Evolutionary conservation across 2,797 vertebrate species (phyloP), one percentile per base, ranked within the genome.

Genomic region (Vireo griseus): DNA sequence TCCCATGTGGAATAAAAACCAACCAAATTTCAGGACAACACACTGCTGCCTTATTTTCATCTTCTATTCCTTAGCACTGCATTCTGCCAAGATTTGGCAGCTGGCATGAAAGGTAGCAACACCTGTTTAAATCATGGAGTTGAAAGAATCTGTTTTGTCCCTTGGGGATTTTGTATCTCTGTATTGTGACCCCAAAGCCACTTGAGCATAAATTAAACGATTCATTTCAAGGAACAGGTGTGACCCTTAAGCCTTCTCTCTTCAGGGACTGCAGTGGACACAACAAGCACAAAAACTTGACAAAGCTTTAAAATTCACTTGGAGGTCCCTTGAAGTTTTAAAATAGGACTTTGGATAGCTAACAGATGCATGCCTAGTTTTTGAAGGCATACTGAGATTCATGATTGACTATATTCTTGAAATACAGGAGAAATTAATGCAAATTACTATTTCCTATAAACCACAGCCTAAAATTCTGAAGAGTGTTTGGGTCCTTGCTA

Each of bases 41-140:
- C 48, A n/a, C 10, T 61, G 9, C 10, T 47, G 13, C 44, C 31
- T 87, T 73, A 39, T 69, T 94, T 71, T 73, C 3, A 0, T 63
- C 44, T 85, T 69, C 68, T 78, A 4, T 94, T 94, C 79, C 79
- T 85, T 82, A 97, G 28, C 35, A 54, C 40, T 62, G 44, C n/a
- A 78, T 74, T 90, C 89, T 95, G 65, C 88, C 73, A 93, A 96
- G 87, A 73, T 50, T 63, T 76, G 77, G 63, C 96, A 97, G 96
- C 92, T 97, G 95, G 78, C 57, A 74, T 42, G 86, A 97, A 95
- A 97, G 94, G 94, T 96, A 93, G 63, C 31, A 90, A 66, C 92
- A 94, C 94, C 96, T 98, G 95, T 92, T 94, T 92, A 91, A 88
- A 92, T 84, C 62, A 78, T 76, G 86, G 44, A 97, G 94, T 97